Evolutionary conservation across 1,140 invertebrate genomes (phyloP).

Genomic region (Apolygus lucorum): DNA sequence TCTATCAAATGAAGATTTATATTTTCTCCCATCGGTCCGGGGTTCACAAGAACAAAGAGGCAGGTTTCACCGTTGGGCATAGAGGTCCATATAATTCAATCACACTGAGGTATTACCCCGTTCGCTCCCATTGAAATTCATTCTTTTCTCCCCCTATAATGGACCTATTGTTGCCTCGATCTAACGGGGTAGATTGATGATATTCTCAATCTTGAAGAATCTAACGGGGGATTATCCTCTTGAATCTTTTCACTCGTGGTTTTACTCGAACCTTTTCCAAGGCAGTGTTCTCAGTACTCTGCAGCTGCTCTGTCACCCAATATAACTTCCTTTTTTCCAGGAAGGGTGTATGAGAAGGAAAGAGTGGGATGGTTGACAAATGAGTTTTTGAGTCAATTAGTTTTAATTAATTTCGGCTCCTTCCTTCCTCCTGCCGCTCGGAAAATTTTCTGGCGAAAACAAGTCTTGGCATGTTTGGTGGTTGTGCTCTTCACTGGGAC

Average conservation of each 20-base stretch:
- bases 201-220: not conserved
- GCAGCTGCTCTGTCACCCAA: too few relatives aligned
- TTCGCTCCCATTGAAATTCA: not conserved
- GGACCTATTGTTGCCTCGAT: not conserved
- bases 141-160: not conserved
- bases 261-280: too few relatives aligned
- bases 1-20: not conserved
- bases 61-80: not conserved
- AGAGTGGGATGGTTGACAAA: not conserved
- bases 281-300: too few relatives aligned
- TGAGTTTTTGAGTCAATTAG: not conserved
- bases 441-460: not conserved
- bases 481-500: too few relatives aligned
- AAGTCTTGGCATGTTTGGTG: too few relatives aligned
- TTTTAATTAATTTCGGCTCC: not conserved
- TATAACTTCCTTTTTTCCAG: too few relatives aligned
- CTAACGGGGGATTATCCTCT: not conserved
- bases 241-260: not conserved
- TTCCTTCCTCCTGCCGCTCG: not conserved
- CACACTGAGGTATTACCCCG: not conserved
- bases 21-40: not conserved
- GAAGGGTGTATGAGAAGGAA: too few relatives aligned
- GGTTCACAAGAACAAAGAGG: not conserved
- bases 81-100: not conserved
- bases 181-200: not conserved